phyloP scores from a whole-genome alignment of 2,113 vertebrate genomes.

The Tragulus kanchil region DNA sequence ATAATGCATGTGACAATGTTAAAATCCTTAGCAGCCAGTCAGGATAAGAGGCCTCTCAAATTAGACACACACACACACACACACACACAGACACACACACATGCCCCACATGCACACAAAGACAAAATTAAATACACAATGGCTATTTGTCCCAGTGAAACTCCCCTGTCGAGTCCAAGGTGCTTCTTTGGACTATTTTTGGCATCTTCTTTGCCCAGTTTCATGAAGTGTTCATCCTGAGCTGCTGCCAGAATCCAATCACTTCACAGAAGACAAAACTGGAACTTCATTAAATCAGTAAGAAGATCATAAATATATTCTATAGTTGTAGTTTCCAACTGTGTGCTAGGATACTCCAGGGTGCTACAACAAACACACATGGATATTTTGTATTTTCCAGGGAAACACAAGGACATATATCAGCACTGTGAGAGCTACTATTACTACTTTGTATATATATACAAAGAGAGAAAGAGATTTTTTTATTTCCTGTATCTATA shows the following conservation, averaged over 20 bases:
- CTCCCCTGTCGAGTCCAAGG: neutral
- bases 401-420: neutral
- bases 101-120: neutral
- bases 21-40: conserved; percentile 6
- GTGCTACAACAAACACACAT: neutral
- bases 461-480: neutral
- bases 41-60: neutral
- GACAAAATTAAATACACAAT: neutral
- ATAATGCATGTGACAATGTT: neutral
- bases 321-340: neutral
- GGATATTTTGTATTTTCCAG: neutral
- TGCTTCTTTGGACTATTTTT: neutral
- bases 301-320: neutral
- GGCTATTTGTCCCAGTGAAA: neutral
- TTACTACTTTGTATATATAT: neutral
- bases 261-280: neutral
- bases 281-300: neutral
- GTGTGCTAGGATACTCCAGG: neutral
- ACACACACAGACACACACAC: neutral
- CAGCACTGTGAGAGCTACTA: neutral
- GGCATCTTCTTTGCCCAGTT: neutral
- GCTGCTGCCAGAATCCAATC: neutral
- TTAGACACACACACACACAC: neutral
- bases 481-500: neutral
- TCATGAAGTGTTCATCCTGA: conserved; percentile 28